Conservation (phyloP, 2,113 vertebrate genomes). For the Panurus biarmicus region DNA sequence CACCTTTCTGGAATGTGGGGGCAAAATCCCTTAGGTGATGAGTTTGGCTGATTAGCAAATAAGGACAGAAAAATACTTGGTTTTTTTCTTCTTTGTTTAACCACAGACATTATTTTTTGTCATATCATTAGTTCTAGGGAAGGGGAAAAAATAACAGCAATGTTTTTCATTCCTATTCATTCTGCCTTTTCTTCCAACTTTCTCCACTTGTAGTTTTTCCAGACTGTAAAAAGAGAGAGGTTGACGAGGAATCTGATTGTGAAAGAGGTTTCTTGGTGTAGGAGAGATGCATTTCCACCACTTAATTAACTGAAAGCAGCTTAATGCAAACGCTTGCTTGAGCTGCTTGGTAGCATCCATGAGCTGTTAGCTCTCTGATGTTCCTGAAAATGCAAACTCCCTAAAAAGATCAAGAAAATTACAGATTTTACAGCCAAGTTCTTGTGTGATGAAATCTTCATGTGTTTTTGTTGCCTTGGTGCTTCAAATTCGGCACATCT, state of each 20-base stretch:
- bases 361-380: conserved; percentile 52
- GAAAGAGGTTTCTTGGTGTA: background rate
- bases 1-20: background rate
- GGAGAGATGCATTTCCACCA: background rate
- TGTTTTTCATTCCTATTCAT: background rate
- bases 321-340: conserved; percentile 34
- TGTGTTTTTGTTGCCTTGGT: conserved; percentile 54
- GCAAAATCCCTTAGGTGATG: background rate
- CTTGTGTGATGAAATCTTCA: conserved; percentile 42
- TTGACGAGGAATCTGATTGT: background rate
- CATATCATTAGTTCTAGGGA: background rate
- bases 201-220: background rate
- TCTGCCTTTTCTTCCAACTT: background rate
- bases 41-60: background rate
- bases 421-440: conserved; percentile 30
- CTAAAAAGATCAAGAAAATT: conserved; percentile 50
- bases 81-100: background rate
- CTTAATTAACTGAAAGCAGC: conserved; percentile 40
- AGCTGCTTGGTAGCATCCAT: conserved; percentile 35
- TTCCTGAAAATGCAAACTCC: conserved; percentile 53
- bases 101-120: background rate
- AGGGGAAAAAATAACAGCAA: rapidly evolving
- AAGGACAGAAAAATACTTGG: background rate
- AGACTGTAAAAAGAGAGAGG: background rate
- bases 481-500: conserved; percentile 27